Conservation (phyloP, 2,888 invertebrate species). For the Steromphala cineraria region DNA sequence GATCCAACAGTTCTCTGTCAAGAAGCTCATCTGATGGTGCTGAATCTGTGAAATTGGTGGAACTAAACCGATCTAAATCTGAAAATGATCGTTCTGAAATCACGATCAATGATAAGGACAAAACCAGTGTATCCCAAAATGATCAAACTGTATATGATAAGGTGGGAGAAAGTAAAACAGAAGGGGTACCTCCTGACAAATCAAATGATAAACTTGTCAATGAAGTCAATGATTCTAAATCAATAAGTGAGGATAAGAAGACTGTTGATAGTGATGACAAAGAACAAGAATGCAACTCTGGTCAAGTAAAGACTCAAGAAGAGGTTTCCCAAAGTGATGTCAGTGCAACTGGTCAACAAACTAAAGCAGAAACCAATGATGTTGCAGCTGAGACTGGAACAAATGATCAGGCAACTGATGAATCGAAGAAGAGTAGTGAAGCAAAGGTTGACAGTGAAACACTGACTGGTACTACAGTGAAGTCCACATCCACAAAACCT, state of each 20-base stretch:
- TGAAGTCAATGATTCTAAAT: too few relatives aligned
- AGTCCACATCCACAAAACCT: too few relatives aligned
- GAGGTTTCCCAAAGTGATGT: too few relatives aligned
- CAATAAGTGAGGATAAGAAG: too few relatives aligned
- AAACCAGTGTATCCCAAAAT: neutral
- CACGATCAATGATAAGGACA: neutral
- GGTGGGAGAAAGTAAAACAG: neutral
- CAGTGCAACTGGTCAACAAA: neutral
- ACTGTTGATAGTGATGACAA: neutral
- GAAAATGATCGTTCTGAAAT: neutral
- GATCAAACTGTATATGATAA: neutral
- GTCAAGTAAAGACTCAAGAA: neutral
- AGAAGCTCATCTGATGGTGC: slow-evolving; percentile 21
- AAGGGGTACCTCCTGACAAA: too few relatives aligned
- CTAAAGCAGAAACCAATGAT: neutral
- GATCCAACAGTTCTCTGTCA: slow-evolving; percentile 21
- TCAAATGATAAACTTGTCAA: too few relatives aligned
- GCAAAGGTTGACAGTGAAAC: neutral
- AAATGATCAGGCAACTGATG: neutral
- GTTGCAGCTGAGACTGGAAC: neutral
- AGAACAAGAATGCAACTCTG: neutral
- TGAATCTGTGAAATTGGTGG: neutral
- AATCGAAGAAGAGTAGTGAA: neutral
- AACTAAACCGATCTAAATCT: neutral
- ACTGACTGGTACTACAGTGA: neutral